phyloP scores from a whole-genome alignment of 2,797 vertebrate species.

The Lagorchestes hirsutus region DNA sequence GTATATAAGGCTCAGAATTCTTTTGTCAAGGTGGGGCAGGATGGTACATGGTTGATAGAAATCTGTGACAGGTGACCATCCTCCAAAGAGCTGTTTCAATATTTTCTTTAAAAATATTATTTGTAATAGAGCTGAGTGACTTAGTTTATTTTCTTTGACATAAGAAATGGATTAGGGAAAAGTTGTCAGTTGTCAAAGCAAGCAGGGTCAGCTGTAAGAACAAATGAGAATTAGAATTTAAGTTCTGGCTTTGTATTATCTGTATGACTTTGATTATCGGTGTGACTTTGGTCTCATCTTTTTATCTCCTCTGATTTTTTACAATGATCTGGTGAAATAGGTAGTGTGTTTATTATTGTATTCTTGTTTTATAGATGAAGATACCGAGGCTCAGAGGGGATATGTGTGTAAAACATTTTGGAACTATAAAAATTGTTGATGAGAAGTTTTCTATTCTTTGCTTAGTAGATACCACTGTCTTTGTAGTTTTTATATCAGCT shows the following conservation, averaged over 20 bases:
- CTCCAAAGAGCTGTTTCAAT: background rate
- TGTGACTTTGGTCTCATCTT: background rate
- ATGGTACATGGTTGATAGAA: background rate
- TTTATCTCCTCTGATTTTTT: background rate
- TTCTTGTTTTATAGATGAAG: background rate
- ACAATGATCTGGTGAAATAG: background rate
- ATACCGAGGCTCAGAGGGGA: background rate
- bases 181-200: background rate
- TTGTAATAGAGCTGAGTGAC: background rate
- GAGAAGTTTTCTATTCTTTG: background rate
- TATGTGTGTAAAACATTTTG: background rate
- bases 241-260: background rate
- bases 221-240: background rate
- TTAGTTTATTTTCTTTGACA: background rate
- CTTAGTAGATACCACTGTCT: background rate
- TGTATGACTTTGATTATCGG: background rate
- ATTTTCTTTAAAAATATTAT: slow-evolving; percentile 2
- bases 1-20: background rate
- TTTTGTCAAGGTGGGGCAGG: background rate
- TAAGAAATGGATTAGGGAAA: background rate
- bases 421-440: background rate
- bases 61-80: background rate
- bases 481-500: background rate
- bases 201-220: background rate
- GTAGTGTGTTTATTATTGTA: background rate